phyloP scores from a whole-genome alignment of 92 coral and sea anemone genomes.

The Porites evermanni region DNA sequence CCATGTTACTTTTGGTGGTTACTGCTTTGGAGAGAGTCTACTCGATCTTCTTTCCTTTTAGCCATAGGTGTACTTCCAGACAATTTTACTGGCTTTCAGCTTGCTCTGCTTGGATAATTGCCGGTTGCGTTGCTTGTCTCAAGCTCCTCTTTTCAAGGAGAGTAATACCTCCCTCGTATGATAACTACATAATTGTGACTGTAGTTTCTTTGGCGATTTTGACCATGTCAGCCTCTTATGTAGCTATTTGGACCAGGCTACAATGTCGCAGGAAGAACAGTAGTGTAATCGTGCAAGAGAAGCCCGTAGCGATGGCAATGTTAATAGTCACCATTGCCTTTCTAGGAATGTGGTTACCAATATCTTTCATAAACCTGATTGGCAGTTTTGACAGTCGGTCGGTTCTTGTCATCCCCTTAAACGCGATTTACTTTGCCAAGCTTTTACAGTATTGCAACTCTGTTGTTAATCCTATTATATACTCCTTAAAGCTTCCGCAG shows the following conservation, averaged over 20 bases:
- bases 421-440: constrained; percentile 55
- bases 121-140: constrained; percentile 60
- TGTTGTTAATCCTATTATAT: constrained; percentile 69
- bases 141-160: constrained; percentile 50
- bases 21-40: constrained; percentile 78
- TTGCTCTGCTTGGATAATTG: constrained; percentile 55
- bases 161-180: constrained; percentile 32
- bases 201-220: constrained; percentile 61
- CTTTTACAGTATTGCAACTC: constrained; percentile 75
- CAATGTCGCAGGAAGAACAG: constrained; percentile 58
- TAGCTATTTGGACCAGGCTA: constrained; percentile 66
- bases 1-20: constrained; percentile 70
- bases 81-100: constrained; percentile 59
- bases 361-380: constrained; percentile 63
- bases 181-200: constrained; percentile 58
- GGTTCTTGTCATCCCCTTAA: constrained; percentile 11
- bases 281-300: constrained; percentile 60
- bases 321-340: constrained; percentile 67
- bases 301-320: constrained; percentile 63
- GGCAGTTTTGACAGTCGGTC: not conserved
- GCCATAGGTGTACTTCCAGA: constrained; percentile 52
- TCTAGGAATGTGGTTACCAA: constrained; percentile 79
- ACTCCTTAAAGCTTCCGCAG: constrained; percentile 61
- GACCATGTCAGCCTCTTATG: constrained; percentile 67
- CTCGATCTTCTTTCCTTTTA: constrained; percentile 73